A percentile compares a stretch with the other conserved stretches of the same genome.
phyloP scores from a whole-genome alignment of 2,113 vertebrate genomes.

The human (Homo sapiens) region DNA sequence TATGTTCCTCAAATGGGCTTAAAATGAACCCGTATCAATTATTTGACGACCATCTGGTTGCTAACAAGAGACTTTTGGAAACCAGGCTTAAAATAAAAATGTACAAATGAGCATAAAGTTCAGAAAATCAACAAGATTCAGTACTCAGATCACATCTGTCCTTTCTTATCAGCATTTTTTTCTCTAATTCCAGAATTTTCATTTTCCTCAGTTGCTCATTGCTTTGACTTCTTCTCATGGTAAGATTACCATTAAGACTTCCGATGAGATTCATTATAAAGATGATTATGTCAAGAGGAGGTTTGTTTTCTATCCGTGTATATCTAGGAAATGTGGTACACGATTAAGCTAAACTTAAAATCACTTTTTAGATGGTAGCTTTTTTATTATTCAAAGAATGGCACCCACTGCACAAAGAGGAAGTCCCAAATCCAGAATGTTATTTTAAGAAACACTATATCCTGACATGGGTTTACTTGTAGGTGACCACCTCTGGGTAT shows the following conservation, averaged over 20 bases:
- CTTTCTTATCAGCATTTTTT: constrained; percentile 50
- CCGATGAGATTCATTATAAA: constrained; percentile 49
- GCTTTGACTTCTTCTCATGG: constrained; percentile 34
- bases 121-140: constrained; percentile 62
- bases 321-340: constrained; percentile 15
- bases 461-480: constrained; percentile 14
- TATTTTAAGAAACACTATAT: constrained; percentile 58
- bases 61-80: constrained; percentile 70
- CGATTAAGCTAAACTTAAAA: constrained; percentile 48
- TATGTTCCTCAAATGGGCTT: constrained; percentile 64
- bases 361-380: constrained; percentile 25
- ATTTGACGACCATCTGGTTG: constrained; percentile 73
- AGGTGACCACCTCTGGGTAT: not conserved
- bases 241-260: constrained; percentile 16
- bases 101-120: constrained; percentile 61
- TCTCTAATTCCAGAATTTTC: constrained; percentile 46
- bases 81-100: constrained; percentile 66
- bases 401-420: not conserved
- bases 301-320: constrained; percentile 38
- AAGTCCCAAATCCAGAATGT: constrained; percentile 50
- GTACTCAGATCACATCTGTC: constrained; percentile 29
- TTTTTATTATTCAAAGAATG: constrained; percentile 47
- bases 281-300: not conserved
- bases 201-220: constrained; percentile 40
- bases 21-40: constrained; percentile 75